Evolutionary conservation across 37 sponge, comb jelly and placozoan genomes (phyloP).

Genomic region (Theonella swinhoei): DNA sequence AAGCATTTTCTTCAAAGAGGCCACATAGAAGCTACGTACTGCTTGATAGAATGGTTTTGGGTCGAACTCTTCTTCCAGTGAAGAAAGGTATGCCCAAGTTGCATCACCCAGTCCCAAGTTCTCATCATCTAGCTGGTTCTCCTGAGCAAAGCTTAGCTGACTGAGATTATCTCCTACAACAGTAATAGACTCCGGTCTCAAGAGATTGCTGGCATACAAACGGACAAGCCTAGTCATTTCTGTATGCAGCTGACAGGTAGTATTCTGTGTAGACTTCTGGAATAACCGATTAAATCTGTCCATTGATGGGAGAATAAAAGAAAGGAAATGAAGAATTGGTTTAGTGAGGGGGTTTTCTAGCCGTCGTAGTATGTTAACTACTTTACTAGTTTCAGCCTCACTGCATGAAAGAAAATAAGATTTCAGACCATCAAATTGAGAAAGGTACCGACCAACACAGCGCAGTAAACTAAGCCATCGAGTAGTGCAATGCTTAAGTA

Average conservation of each 20-base stretch:
- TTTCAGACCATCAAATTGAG: constrained; percentile 42
- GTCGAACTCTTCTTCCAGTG: constrained; percentile 28
- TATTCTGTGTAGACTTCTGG: constrained; percentile 43
- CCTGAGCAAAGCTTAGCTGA: constrained; percentile 7
- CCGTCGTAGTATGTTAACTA: constrained; percentile 23
- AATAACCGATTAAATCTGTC: constrained; percentile 44
- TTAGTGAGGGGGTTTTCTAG: constrained; percentile 48
- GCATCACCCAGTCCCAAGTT: constrained; percentile 39
- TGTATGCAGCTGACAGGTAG: constrained; percentile 39
- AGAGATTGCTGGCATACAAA: constrained; percentile 46
- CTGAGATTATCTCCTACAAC: constrained; percentile 30
- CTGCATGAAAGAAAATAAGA: constrained; percentile 50
- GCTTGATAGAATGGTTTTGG: constrained; percentile 14
- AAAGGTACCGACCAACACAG: constrained; percentile 38
- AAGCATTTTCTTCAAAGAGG: constrained; percentile 38
- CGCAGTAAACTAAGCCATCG: constrained; percentile 60
- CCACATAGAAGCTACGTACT: constrained; percentile 24
- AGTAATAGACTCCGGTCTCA: constrained; percentile 11
- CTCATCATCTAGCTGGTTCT: constrained; percentile 22
- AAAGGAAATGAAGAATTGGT: constrained; percentile 52
- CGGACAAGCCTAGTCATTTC: constrained; percentile 32
- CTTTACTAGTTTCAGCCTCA: constrained; percentile 41
- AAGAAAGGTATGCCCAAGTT: constrained; percentile 31
- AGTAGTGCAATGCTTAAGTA: constrained; percentile 67
- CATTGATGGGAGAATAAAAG: constrained; percentile 51